Conservation (phyloP, 92 coral and sea anemone species). For the Porites divaricata region DNA sequence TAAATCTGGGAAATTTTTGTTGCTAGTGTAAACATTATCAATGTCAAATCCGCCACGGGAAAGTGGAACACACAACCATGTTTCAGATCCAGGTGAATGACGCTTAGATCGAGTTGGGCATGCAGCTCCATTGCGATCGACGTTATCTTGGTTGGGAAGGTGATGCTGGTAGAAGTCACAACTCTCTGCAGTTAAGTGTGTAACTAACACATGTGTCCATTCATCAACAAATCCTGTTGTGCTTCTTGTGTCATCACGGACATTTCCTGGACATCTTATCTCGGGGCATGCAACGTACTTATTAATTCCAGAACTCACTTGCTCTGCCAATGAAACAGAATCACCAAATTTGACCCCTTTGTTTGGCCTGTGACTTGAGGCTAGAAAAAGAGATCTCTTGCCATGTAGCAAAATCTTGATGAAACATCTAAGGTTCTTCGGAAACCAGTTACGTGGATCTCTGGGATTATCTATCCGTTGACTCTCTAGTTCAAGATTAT, state of each 20-base stretch:
- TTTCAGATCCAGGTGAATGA: slow-evolving; percentile 22
- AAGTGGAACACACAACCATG: slow-evolving; percentile 22
- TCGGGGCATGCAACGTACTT: neutral
- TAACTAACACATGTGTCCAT: slow-evolving; percentile 32
- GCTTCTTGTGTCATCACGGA: neutral
- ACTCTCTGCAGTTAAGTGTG: slow-evolving; percentile 6
- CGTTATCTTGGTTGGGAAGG: neutral
- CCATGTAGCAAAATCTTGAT: neutral
- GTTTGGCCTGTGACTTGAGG: slow-evolving; percentile 1
- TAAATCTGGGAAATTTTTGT: neutral
- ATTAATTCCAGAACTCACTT: neutral
- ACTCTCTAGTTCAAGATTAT: neutral
- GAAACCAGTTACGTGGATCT: neutral
- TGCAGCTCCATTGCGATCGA: neutral
- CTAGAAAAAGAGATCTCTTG: neutral
- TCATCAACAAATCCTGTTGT: neutral
- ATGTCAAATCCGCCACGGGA: neutral
- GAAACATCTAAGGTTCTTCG: neutral
- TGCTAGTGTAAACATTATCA: neutral
- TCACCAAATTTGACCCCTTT: slow-evolving; percentile 8
- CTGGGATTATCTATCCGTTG: neutral
- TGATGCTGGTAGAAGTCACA: neutral
- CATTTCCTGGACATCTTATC: slow-evolving; percentile 14
- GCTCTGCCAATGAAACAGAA: slow-evolving; percentile 9
- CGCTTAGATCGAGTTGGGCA: slow-evolving; percentile 19